A percentile compares a stretch with the other conserved stretches of the same genome.
These are phyloP conservation scores for Cheilosia vernalis DNA, from an alignment of 2,888 invertebrate genomes.

Conservation along the genomic window DNA sequence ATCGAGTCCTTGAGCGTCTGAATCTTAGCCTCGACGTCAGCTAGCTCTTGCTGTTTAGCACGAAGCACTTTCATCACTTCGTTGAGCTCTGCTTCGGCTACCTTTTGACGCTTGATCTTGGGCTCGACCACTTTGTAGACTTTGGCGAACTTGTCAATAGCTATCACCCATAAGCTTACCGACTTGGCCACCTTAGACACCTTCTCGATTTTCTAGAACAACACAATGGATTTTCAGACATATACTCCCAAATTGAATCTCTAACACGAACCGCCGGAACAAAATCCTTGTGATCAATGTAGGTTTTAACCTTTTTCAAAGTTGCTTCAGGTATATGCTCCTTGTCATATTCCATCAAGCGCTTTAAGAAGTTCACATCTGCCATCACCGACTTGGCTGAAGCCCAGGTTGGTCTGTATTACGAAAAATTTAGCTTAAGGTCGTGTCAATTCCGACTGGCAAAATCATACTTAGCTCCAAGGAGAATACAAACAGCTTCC, in stretches of 20 bases:
- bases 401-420: slow-evolving; percentile 92
- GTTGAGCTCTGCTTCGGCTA: slow-evolving; percentile 90
- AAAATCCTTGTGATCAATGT: slow-evolving; percentile 94
- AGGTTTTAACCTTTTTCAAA: slow-evolving; percentile 91
- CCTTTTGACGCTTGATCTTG: slow-evolving; percentile 90
- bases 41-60: slow-evolving; percentile 92
- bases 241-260: no score
- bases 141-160: slow-evolving; percentile 94
- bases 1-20: slow-evolving; percentile 85
- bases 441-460: background rate
- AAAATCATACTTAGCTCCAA: slow-evolving; percentile 89
- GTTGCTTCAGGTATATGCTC: slow-evolving; percentile 91
- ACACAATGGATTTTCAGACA: background rate
- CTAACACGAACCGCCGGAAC: slow-evolving; percentile 86
- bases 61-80: slow-evolving; percentile 90
- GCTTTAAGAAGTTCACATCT: slow-evolving; percentile 92
- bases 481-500: slow-evolving; percentile 94
- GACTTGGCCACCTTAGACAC: slow-evolving; percentile 95
- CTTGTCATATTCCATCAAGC: slow-evolving; percentile 93
- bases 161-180: slow-evolving; percentile 96
- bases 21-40: slow-evolving; percentile 90
- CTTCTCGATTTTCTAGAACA: slow-evolving; percentile 88
- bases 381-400: slow-evolving; percentile 91
- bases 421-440: background rate
- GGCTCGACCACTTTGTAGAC: slow-evolving; percentile 94